These are phyloP conservation scores for Listrodromus nycthemerus DNA, from an alignment of 2,888 invertebrate species.

Conservation along the genomic window DNA sequence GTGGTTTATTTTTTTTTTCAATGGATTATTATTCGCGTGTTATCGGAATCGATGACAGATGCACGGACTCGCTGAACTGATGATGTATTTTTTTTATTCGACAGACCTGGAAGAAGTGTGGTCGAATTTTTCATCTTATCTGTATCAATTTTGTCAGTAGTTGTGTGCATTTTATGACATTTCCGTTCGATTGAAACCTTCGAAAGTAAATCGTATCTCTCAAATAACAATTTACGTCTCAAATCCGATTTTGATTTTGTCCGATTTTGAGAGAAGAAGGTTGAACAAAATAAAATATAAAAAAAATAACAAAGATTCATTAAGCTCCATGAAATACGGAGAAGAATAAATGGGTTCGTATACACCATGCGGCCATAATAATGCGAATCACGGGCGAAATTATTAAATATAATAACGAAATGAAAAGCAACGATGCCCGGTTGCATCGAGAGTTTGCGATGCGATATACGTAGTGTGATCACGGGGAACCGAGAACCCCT, in stretches of 20 bases:
- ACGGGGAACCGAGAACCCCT: conserved; percentile 57
- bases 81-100: not conserved
- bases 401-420: conserved; percentile 65
- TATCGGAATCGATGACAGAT: conserved; percentile 29
- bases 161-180: not conserved
- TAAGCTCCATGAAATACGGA: not conserved
- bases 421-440: conserved; percentile 56
- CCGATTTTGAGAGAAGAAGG: not conserved
- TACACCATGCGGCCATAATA: conserved; percentile 35
- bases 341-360: not conserved
- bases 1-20: conserved; percentile 26
- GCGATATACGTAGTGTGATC: conserved; percentile 65
- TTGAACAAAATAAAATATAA: not conserved
- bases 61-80: not conserved
- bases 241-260: not conserved
- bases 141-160: not conserved
- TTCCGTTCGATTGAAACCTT: not conserved
- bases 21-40: conserved; percentile 47
- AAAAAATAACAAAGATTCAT: not conserved
- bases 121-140: not conserved
- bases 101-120: not conserved
- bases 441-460: conserved; percentile 33
- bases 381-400: conserved; percentile 61
- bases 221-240: not conserved
- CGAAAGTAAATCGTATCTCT: not conserved